Conservation (phyloP, 2,797 vertebrate species). For the Aphelocoma californica region DNA sequence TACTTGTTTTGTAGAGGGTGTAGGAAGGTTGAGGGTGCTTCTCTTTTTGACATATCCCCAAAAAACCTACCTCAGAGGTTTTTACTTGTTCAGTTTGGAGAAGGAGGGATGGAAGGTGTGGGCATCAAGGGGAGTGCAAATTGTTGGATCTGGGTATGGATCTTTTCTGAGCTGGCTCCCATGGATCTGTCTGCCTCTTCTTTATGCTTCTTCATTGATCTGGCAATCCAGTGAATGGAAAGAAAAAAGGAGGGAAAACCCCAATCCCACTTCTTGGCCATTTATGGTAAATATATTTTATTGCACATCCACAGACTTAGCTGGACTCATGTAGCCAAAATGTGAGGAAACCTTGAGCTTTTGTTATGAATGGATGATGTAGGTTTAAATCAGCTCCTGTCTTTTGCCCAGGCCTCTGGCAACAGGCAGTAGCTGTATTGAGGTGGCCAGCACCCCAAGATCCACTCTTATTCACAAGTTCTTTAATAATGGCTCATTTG, state of each 20-base stretch:
- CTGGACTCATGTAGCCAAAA: neutral
- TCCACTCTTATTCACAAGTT: too few species aligned
- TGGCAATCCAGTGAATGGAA: neutral
- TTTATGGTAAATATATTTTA: neutral
- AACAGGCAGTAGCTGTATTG: too few species aligned
- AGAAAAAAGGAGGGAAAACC: neutral
- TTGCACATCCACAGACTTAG: neutral
- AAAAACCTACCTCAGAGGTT: neutral
- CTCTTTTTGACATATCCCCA: neutral
- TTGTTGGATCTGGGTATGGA: neutral
- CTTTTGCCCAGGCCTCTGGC: too few species aligned
- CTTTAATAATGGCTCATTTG: too few species aligned
- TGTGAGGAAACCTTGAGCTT: neutral
- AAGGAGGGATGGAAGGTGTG: neutral
- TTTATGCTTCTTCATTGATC: neutral
- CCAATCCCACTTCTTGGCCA: neutral
- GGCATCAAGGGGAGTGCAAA: neutral
- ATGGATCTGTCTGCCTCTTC: neutral
- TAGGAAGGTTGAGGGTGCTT: neutral
- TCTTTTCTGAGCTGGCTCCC: neutral
- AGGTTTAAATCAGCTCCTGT: too few species aligned
- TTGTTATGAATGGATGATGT: too few species aligned
- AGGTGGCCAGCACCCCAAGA: too few species aligned
- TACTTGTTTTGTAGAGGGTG: neutral
- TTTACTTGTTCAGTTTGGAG: neutral